These are phyloP conservation scores for Tupaia tana DNA, from an alignment of 2,113 vertebrate genomes.

Conservation along the genomic window DNA sequence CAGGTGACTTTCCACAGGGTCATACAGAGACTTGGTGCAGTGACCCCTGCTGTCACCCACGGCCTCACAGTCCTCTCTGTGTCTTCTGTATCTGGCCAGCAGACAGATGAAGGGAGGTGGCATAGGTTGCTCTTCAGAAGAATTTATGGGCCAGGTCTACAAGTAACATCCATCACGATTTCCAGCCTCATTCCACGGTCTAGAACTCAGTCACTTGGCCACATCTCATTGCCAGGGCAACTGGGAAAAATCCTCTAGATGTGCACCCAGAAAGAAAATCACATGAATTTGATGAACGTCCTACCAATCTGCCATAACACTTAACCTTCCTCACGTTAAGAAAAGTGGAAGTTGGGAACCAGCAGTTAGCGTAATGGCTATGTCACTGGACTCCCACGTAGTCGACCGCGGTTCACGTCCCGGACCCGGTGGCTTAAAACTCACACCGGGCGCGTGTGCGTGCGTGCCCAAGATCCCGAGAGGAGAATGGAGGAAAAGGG, in stretches of 20 bases:
- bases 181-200: not conserved
- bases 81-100: not conserved
- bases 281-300: conserved; percentile 2
- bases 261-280: not conserved
- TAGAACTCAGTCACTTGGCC: not conserved
- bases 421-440: no score
- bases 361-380: no score
- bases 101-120: not conserved
- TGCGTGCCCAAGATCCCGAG: no score
- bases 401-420: no score
- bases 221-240: not conserved
- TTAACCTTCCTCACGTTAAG: conserved; percentile 8
- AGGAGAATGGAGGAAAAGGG: no score
- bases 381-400: no score
- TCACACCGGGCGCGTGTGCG: no score
- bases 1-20: not conserved
- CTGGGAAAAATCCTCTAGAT: not conserved
- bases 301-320: not conserved
- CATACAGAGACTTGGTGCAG: not conserved
- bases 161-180: not conserved
- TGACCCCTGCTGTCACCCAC: not conserved
- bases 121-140: not conserved
- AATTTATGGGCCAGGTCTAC: not conserved
- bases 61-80: not conserved
- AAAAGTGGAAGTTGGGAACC: conserved; percentile 40